phyloP scores from a whole-genome alignment of 2,113 vertebrate species.

The Emydura subglobosa region DNA sequence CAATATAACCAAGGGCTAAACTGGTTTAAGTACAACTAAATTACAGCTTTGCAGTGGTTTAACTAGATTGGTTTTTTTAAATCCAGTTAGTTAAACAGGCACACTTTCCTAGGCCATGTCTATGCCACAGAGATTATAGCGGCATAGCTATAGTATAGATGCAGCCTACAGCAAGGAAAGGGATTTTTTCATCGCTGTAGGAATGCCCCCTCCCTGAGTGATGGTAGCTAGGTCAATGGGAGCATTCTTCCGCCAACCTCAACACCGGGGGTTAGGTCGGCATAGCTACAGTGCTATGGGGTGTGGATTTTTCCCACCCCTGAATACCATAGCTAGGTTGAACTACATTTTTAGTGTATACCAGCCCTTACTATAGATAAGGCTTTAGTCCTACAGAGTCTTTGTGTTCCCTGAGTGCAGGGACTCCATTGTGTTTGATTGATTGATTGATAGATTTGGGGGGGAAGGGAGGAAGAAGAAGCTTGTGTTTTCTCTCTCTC shows the following conservation, averaged over 20 bases:
- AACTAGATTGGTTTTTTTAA: not conserved
- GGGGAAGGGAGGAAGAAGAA: rapidly evolving
- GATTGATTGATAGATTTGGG: not conserved
- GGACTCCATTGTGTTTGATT: not conserved
- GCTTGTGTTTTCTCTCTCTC: rapidly evolving
- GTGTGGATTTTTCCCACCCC: too few relatives aligned
- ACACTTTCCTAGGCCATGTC: not conserved
- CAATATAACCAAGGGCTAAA: not conserved
- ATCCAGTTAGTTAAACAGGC: not conserved
- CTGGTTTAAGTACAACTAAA: not conserved
- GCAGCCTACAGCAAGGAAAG: too few relatives aligned
- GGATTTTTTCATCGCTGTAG: too few relatives aligned
- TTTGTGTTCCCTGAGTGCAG: not conserved
- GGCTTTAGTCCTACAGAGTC: not conserved
- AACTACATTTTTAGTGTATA: not conserved
- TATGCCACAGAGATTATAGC: too few relatives aligned
- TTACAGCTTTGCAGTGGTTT: not conserved
- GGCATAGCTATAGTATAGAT: too few relatives aligned
- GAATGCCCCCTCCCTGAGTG: too few relatives aligned
- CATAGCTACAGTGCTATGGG: too few relatives aligned
- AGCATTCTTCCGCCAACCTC: too few relatives aligned
- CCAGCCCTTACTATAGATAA: not conserved
- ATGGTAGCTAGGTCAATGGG: too few relatives aligned
- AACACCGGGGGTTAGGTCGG: too few relatives aligned
- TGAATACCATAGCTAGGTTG: too few relatives aligned